Evolutionary conservation across 2,888 invertebrate genomes (phyloP).

Genomic region (Tipula vernalis): DNA sequence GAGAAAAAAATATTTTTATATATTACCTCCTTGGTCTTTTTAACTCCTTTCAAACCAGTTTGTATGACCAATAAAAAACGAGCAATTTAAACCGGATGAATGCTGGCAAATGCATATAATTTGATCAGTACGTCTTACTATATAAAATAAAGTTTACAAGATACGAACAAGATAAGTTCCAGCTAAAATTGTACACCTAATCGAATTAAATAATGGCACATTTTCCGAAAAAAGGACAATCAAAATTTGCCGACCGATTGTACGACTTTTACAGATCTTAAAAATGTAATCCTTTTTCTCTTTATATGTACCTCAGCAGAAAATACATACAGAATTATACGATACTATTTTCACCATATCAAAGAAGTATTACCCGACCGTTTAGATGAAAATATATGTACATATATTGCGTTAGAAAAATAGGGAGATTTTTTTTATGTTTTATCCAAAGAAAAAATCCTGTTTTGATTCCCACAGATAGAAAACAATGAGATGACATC

Average conservation of each 20-base stretch:
- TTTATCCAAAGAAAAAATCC: slow-evolving; percentile 22
- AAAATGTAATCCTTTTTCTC: background rate
- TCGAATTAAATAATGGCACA: no score
- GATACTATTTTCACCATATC: background rate
- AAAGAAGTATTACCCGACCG: background rate
- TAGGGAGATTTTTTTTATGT: slow-evolving; percentile 6
- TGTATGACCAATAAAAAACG: background rate
- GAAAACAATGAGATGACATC: slow-evolving; percentile 37
- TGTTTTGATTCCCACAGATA: slow-evolving; percentile 39
- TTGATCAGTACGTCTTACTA: background rate
- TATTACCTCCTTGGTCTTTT: background rate
- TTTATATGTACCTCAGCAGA: background rate
- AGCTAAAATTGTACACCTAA: background rate
- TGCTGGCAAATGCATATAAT: background rate
- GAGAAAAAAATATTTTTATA: background rate
- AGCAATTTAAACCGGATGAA: background rate
- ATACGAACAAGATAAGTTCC: no score
- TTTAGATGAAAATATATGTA: background rate
- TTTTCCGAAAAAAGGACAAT: background rate
- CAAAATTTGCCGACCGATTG: background rate
- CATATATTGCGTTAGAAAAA: background rate
- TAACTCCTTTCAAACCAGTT: background rate
- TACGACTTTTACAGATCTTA: background rate
- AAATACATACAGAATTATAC: background rate
- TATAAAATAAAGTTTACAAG: background rate